Percentiles rank a stretch among this genome's conserved stretches.
Evolutionary conservation across 2,113 vertebrate genomes (phyloP).

Genomic region (Trichomycterus rosablanca): DNA sequence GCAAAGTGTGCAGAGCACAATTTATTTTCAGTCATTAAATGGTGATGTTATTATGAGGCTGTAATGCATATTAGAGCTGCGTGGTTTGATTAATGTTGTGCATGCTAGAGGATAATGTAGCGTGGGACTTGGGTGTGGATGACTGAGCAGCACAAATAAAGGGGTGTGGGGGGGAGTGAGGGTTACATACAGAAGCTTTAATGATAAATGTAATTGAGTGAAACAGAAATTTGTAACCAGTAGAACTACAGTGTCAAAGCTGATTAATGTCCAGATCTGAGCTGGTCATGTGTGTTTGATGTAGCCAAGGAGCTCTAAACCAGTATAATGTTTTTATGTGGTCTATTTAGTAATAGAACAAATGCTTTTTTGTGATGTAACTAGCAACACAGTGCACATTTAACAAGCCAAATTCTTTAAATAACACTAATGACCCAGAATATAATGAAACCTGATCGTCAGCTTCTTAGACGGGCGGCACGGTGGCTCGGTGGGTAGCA

Average conservation of each 20-base stretch:
- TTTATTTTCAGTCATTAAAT: slow-evolving; percentile 12
- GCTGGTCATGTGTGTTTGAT: slow-evolving; percentile 64
- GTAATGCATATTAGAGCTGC: slow-evolving; percentile 18
- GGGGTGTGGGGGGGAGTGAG: slow-evolving; percentile 5
- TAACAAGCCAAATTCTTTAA: no score
- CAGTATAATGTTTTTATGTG: no score
- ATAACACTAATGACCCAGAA: no score
- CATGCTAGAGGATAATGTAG: slow-evolving; percentile 11
- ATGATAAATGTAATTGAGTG: slow-evolving; percentile 67
- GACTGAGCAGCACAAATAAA: slow-evolving; percentile 30
- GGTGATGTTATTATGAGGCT: slow-evolving; percentile 14
- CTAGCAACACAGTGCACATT: no score
- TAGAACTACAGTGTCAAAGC: slow-evolving; percentile 70
- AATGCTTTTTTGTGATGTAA: no score
- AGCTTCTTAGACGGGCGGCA: no score
- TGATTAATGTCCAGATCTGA: slow-evolving; percentile 70
- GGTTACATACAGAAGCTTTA: slow-evolving; percentile 54
- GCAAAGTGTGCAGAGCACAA: background rate
- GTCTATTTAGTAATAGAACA: no score
- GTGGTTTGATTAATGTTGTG: slow-evolving; percentile 31
- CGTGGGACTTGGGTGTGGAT: slow-evolving; percentile 20
- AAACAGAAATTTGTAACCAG: slow-evolving; percentile 79
- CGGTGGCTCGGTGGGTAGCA: no score
- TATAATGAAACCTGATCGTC: no score
- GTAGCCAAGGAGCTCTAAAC: slow-evolving; percentile 57